Conservation (phyloP, 1,140 invertebrate species). For the Pseudomyrmex pallidus region DNA sequence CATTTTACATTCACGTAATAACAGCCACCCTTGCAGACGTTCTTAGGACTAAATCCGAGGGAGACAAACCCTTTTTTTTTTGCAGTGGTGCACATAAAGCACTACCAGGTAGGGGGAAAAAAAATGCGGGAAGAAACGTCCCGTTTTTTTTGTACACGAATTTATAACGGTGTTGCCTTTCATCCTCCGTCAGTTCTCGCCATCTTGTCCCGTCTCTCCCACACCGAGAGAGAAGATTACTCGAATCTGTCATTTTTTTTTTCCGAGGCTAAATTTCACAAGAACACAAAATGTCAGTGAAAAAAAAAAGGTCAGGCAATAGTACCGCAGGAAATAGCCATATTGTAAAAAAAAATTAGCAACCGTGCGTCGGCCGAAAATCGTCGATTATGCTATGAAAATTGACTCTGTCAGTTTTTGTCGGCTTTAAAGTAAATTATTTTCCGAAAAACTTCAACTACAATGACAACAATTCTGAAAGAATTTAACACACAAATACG, state of each 20-base stretch:
- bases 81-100: conserved; percentile 69
- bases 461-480: too few relatives aligned
- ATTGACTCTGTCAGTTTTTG: neutral
- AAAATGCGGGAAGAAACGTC: conserved; percentile 19
- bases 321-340: neutral
- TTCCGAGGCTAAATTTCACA: neutral
- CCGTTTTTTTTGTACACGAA: conserved; percentile 60
- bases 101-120: conserved; percentile 19
- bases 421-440: neutral
- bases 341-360: neutral
- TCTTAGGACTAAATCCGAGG: conserved; percentile 68
- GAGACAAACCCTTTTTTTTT: conserved; percentile 76
- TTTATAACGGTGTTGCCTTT: conserved; percentile 68
- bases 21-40: conserved; percentile 71
- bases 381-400: neutral
- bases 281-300: conserved; percentile 22
- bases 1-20: conserved; percentile 80
- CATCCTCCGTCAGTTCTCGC: conserved; percentile 33
- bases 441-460: too few relatives aligned
- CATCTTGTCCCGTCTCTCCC: conserved; percentile 23
- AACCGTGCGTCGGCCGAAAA: neutral
- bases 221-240: neutral
- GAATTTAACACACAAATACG: neutral
- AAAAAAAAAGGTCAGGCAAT: conserved; percentile 18
- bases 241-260: neutral